Percentiles rank a stretch among this genome's conserved stretches.
Conservation (phyloP, 2,113 vertebrate genomes). For the Serranochromis macrocephalus region DNA sequence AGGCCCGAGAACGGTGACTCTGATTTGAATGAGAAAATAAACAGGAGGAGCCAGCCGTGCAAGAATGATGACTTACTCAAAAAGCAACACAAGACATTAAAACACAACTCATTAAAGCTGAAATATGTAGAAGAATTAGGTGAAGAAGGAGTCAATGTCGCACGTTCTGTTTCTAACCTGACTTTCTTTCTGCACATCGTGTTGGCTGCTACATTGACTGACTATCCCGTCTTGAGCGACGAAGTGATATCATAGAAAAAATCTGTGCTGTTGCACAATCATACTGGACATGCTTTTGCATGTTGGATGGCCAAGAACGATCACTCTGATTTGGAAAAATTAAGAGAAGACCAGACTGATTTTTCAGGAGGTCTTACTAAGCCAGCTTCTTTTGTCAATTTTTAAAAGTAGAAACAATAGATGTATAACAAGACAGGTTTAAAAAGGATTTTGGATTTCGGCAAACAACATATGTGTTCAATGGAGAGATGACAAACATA, state of each 20-base stretch:
- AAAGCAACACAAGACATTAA: not conserved
- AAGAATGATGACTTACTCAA: not conserved
- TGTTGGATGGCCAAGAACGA: not conserved
- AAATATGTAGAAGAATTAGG: not conserved
- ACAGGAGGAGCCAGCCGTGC: not conserved
- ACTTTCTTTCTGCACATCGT: not conserved
- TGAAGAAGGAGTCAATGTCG: not conserved
- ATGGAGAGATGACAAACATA: not conserved
- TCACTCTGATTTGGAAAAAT: not conserved
- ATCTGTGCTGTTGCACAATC: not conserved
- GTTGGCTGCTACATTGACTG: not conserved
- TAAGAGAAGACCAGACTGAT: not conserved
- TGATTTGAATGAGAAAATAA: constrained; percentile 14
- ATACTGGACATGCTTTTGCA: not conserved
- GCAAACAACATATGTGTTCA: not conserved
- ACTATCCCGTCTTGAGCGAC: not conserved
- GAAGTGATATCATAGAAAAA: not conserved
- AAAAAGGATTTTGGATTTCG: not conserved
- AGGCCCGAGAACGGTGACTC: constrained; percentile 59
- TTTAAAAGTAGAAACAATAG: not conserved
- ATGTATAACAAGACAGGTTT: not conserved
- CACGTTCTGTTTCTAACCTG: not conserved
- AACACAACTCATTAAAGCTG: not conserved
- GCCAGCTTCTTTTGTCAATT: not conserved
- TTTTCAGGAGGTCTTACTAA: not conserved